These are phyloP conservation scores for Sebastiscus tertius DNA, from an alignment of 2,797 vertebrate species.

Conservation along the genomic window DNA sequence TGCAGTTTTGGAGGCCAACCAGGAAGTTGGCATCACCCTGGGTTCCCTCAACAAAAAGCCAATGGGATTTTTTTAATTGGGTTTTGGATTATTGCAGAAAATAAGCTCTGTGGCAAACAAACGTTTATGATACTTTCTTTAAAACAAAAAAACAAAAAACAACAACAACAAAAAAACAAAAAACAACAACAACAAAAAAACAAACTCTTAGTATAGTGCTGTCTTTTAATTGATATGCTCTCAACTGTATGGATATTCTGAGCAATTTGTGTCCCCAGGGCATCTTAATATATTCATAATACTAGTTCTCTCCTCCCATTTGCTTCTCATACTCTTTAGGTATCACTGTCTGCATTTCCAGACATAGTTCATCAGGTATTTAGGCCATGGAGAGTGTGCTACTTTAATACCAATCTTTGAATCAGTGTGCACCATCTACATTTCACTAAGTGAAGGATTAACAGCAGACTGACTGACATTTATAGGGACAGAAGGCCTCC, in stretches of 20 bases:
- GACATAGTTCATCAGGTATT: slow-evolving; percentile 7
- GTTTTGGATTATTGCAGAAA: too few species aligned
- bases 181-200: neutral
- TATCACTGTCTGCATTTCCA: neutral
- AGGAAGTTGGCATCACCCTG: too few species aligned
- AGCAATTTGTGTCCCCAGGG: neutral
- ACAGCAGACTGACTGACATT: neutral
- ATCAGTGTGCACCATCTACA: neutral
- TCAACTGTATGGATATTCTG: neutral
- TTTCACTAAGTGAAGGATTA: neutral
- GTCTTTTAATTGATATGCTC: neutral
- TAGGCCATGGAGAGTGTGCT: neutral
- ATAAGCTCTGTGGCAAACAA: too few species aligned
- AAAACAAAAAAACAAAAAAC: too few species aligned
- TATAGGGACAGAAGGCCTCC: neutral
- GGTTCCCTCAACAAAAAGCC: too few species aligned
- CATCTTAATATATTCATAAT: slow-evolving; percentile 5
- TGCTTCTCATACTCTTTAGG: slow-evolving; percentile 1
- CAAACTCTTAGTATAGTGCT: neutral
- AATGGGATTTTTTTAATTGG: too few species aligned
- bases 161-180: neutral
- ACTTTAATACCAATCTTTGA: neutral
- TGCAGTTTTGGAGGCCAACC: too few species aligned
- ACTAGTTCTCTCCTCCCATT: neutral
- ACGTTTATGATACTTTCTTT: neutral